Percentiles rank a stretch among this genome's conserved stretches.
Evolutionary conservation across 2,888 invertebrate genomes (phyloP).

Genomic region (Apoda limacodes): DNA sequence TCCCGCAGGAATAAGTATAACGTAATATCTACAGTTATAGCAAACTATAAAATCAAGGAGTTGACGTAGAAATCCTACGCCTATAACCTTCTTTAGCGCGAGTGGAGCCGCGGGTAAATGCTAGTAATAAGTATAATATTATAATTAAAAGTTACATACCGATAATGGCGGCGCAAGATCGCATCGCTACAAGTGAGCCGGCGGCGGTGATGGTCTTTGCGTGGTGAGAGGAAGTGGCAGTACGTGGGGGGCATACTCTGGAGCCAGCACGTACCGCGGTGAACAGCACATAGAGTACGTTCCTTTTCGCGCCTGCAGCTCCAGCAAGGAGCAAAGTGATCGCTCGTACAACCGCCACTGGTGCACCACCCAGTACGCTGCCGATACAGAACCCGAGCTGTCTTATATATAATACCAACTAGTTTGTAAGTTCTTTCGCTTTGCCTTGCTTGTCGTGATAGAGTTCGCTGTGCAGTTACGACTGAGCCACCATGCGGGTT

Average conservation of each 20-base stretch:
- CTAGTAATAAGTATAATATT: no score
- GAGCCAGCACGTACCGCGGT: constrained; percentile 52
- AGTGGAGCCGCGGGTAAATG: background rate
- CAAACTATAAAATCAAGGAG: no score
- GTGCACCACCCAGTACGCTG: constrained; percentile 58
- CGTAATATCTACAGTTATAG: background rate
- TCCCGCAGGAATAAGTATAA: no score
- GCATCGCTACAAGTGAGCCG: constrained; percentile 63
- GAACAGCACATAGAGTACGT: constrained; percentile 51
- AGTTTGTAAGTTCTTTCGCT: no score
- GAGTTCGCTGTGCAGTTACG: no score
- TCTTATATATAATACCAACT: no score
- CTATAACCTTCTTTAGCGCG: no score
- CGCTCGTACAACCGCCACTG: constrained; percentile 62
- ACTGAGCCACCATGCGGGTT: no score
- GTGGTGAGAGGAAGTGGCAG: constrained; percentile 51
- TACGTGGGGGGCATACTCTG: constrained; percentile 47
- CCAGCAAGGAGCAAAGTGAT: constrained; percentile 53
- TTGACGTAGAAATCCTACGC: no score
- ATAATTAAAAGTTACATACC: constrained; percentile 22
- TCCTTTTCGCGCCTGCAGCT: constrained; percentile 51
- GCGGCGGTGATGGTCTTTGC: constrained; percentile 51
- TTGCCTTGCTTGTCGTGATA: no score
- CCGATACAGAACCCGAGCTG: no score
- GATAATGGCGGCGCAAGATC: constrained; percentile 43